Conservation (phyloP, 2,888 invertebrate genomes). For the Cephonodes hylas region DNA sequence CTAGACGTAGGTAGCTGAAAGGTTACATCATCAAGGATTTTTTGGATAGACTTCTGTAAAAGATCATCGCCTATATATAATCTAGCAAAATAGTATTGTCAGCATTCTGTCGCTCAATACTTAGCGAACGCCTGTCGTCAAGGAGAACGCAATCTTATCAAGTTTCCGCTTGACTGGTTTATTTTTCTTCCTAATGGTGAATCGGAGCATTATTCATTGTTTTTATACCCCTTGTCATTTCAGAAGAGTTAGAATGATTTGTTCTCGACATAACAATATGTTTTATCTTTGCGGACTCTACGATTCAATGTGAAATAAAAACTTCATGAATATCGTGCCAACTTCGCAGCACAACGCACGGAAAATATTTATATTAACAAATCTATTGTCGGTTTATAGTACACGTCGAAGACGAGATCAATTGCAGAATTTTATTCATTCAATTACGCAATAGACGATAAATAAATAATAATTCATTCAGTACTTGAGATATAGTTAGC, state of each 20-base stretch:
- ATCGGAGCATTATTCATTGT: background rate
- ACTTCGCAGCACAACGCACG: background rate
- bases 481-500: background rate
- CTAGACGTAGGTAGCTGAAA: no score
- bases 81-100: no score
- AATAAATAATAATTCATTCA: background rate
- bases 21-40: no score
- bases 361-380: constrained; percentile 8
- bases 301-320: background rate
- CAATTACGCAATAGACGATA: background rate
- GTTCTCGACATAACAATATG: background rate
- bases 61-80: no score
- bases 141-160: background rate
- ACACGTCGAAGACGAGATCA: background rate
- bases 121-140: no score
- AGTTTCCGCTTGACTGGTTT: background rate
- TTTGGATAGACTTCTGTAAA: no score
- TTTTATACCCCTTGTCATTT: background rate
- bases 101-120: no score
- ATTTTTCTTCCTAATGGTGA: background rate
- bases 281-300: background rate
- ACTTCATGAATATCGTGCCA: background rate
- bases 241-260: background rate
- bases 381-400: background rate
- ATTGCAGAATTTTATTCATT: background rate